Conservation (phyloP, 2,888 invertebrate genomes). For the Dolichopus griseipennis region DNA sequence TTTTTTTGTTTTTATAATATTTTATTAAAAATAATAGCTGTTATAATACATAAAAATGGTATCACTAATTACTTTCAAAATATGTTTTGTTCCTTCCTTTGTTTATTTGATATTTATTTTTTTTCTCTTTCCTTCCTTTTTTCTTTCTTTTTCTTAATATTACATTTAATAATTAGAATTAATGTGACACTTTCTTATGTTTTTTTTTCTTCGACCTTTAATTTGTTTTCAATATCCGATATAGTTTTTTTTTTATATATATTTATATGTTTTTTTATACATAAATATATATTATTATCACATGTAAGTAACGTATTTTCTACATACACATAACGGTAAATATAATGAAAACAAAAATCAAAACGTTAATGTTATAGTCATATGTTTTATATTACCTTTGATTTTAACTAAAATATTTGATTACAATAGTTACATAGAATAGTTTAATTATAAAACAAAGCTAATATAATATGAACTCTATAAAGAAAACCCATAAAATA, state of each 20-base stretch:
- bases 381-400: background rate
- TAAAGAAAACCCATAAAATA: no score
- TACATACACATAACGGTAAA: no score
- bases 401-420: constrained; percentile 3
- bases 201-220: background rate
- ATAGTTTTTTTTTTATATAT: background rate
- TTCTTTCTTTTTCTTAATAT: background rate
- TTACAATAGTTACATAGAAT: background rate
- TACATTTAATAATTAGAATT: constrained; percentile 1
- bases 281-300: background rate
- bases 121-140: background rate
- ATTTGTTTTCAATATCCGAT: background rate
- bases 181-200: background rate
- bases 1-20: background rate
- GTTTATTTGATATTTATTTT: background rate
- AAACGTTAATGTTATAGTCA: background rate
- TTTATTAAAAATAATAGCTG: background rate
- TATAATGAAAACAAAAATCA: no score
- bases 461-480: no score
- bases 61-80: background rate
- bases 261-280: background rate
- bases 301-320: background rate
- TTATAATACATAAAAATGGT: background rate
- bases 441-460: no score
- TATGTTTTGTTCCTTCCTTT: background rate